Evolutionary conservation across 2,888 invertebrate species (phyloP).

Genomic region (Acanthoscelides obtectus): DNA sequence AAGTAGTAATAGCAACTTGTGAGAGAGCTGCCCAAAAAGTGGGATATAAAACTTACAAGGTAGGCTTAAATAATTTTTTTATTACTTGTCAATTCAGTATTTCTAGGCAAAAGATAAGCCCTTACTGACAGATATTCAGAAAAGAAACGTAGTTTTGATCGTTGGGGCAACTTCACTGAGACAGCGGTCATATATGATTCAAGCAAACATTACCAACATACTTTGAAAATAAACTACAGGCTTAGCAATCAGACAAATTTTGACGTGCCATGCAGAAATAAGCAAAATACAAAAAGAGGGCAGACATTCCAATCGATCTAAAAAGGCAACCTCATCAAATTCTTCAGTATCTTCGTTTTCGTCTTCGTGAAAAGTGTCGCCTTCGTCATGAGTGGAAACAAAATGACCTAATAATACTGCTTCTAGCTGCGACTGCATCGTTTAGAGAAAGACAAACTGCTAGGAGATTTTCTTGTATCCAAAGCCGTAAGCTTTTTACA

Average conservation of each 20-base stretch:
- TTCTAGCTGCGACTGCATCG: slow-evolving; percentile 49
- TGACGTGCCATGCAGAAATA: not conserved
- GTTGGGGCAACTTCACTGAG: too few relatives aligned
- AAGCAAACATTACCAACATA: too few relatives aligned
- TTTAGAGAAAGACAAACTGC: slow-evolving; percentile 10
- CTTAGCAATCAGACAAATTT: not conserved
- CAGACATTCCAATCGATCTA: not conserved
- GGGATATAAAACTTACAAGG: too few relatives aligned
- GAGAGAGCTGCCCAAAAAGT: too few relatives aligned
- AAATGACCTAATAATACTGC: slow-evolving; percentile 47
- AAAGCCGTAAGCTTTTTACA: not conserved
- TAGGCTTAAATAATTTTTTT: too few relatives aligned
- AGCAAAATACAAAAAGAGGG: not conserved
- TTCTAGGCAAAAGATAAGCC: too few relatives aligned
- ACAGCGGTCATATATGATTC: too few relatives aligned
- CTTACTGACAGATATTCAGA: too few relatives aligned
- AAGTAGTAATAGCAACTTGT: too few relatives aligned
- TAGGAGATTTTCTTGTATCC: not conserved
- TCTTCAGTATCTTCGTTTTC: slow-evolving; percentile 55
- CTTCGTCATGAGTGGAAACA: slow-evolving; percentile 41
- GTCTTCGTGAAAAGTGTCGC: slow-evolving; percentile 51
- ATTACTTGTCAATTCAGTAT: too few relatives aligned
- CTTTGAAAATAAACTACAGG: not conserved
- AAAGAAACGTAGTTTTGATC: too few relatives aligned
- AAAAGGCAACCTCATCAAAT: slow-evolving; percentile 50